Conservation (phyloP, 2,113 vertebrate genomes). For the Erythrolamprus reginae region DNA sequence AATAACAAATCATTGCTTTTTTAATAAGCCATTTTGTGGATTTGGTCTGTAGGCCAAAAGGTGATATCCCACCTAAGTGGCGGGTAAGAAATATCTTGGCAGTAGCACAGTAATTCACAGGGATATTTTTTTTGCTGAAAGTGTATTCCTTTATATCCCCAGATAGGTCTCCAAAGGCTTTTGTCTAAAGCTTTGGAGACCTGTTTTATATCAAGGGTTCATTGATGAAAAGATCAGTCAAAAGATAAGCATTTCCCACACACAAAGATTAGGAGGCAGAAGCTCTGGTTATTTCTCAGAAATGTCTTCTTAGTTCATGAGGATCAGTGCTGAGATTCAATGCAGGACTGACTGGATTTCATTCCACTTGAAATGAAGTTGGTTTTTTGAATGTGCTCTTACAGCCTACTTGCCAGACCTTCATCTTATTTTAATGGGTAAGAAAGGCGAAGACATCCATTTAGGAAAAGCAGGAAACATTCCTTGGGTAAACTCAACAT, state of each 20-base stretch:
- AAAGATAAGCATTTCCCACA: background rate
- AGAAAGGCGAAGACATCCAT: constrained; percentile 10
- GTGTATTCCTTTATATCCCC: background rate
- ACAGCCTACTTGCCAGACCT: background rate
- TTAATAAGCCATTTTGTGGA: background rate
- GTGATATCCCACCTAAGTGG: background rate
- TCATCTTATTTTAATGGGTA: background rate
- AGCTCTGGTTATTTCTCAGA: background rate
- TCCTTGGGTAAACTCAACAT: constrained; percentile 18
- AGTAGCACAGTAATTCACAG: too few relatives aligned
- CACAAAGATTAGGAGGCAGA: background rate
- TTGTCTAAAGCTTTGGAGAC: background rate
- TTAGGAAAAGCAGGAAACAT: constrained; percentile 20
- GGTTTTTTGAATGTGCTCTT: background rate
- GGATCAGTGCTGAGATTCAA: background rate
- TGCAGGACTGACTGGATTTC: background rate
- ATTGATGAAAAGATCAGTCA: background rate
- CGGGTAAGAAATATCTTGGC: background rate
- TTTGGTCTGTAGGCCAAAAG: background rate
- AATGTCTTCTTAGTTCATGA: background rate
- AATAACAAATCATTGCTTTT: background rate
- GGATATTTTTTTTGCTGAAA: background rate
- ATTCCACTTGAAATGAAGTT: background rate
- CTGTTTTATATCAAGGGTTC: background rate
- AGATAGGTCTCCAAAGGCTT: background rate